Evolutionary conservation across 2,888 invertebrate genomes (phyloP), one percentile per base, ranked within the genome.

Genomic region (Epiperipatus broadwayi): DNA sequence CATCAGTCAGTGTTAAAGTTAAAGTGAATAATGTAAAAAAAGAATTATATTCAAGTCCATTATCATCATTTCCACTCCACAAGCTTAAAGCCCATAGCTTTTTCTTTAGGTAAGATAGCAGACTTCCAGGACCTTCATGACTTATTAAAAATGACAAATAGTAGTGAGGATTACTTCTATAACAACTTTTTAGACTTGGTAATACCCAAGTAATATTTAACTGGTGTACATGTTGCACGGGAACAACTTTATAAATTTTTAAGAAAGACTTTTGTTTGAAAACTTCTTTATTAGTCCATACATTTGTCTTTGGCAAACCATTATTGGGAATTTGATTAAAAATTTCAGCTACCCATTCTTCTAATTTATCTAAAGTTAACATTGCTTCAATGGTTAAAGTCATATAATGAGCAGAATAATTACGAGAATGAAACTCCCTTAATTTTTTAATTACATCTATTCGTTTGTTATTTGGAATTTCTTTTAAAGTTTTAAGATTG

Each of bases 321-420:
- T 79, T 81, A 41, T 61, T 71, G 1, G 75, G 73, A 15, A 85
- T 69, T 35, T 63, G 64, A 0, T 73, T 66, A 57, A 85, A 85
- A 47, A 65, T 68, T 35, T 67, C 61, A 22, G 59, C 52, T 1
- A 77, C 75, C 57, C 70, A 73, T 31, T 68, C 56, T 56, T 79
- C 72, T 35, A 80, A 53, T 0, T 64, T 63, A 15, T 71, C 64
- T 5, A 78, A 55, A 35, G 46, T 43, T 43, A 51, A 51, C 59
- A 47, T 12, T 12, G 57, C 54, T 64, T 83, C 81, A 16, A 85
- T 68, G 31, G 78, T 77, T 2, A 87, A 59, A 5, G 77, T 83
- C 84, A 89, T 87, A 47, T 78, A 69, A 51, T 85, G 75, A 5
- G 81, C 79, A 27, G 80, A 78, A 53, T 89, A 89, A 56, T 83